Base-by-base conservation (phyloP, 2,888 invertebrate species). In the Lissocephala sabroskyi region DNA sequence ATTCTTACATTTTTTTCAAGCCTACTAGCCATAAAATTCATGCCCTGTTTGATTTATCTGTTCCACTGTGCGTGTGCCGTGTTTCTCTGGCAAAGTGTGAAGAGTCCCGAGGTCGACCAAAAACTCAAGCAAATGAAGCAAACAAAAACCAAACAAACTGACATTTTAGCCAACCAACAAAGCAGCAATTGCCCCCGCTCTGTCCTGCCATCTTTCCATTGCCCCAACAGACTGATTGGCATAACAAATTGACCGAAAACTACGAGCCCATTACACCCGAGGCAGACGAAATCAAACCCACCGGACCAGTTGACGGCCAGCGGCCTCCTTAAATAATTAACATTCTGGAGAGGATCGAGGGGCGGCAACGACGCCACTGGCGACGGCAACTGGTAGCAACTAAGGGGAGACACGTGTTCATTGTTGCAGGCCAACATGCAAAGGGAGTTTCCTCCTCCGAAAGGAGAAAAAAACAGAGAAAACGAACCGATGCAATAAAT, bases 401-500 rank as follows among this genome's bases (percentile, higher is more conserved):
- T 23, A 7, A 5, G 23, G 23, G 23, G 23, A 5, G 3, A 23
- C 23, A 23, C 23, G 23, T 23, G 23, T 23, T 7, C 23, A 23
- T 3, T 23, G 4, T 32, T 3, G 19, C 19, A 3, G 19, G 28
- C 45, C 47, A 48, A 76, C 79, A 78, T 71, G 76, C 71, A 78
- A 76, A 74, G 65, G 74, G 77, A 73, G 70, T 78, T 73, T 73
- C 4, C 23, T 23, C 67, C 58, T 65, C 63, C 71, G 70, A 71
- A 80, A 76, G 70, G 66, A 68, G 76, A 75, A 73, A 77, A 70
- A 75, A 77, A 80, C 77, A 75, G 76, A 77, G 70, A 75, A 77
- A 80, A 80, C 76, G n/a, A n/a, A n/a, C n/a, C n/a, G 79, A 76
- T 71, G 75, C 70, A 77, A 79, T 80, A 79, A 77, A 80, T 81